Base-by-base conservation (phyloP, 1,140 invertebrate species). In the Globodera rostochiensis region DNA sequence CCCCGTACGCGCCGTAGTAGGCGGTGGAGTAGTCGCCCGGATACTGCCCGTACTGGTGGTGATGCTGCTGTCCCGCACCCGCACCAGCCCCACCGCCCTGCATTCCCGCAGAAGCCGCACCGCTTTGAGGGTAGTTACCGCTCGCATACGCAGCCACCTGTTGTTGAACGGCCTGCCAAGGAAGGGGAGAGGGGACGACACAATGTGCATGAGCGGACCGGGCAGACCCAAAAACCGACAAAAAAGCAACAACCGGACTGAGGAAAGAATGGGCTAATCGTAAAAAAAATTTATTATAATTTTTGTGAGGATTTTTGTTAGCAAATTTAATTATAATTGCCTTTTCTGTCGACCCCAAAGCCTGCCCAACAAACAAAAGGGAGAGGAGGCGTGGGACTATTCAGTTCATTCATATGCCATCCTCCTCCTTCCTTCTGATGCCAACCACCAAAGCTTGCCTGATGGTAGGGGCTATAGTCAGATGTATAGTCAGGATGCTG, bases 111-210 rank as follows among this genome's bases (percentile, higher is more conserved):
- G 69, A 6, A 9, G 69, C 21, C 3, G 69, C 69, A 36, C n/a
- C 36, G 7, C 36, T 71, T 1, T 60, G 70, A 1, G 64, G 70
- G 36, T 57, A 57, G 19, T 78, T 78, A 21, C 76, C 64, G 47
- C 76, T 77, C 21, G 76, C 76, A 21, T 69, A 78, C 25, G 76
- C 64, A 7, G 64, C 76, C 21, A 78, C 64, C 76, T 78, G 76
- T n/a, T 78, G 76, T 19, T 77, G 76, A 6, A 77, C 60, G 21
- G 76, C 76, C 76, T 77, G 60, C 13, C 11, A 64, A 64, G 5
- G 57, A 15, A 64, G 57, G 57, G 36, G 57, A 64, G 6, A 19
- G 57, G 57, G 57, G 57, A 53, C 4, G 57, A 13, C 57, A 64
- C 57, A 64, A 64, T 53, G 57, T 6, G 57, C 19, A 53, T 53